phyloP scores from a whole-genome alignment of 2,113 vertebrate genomes.

The Acrocephalus kingi region DNA sequence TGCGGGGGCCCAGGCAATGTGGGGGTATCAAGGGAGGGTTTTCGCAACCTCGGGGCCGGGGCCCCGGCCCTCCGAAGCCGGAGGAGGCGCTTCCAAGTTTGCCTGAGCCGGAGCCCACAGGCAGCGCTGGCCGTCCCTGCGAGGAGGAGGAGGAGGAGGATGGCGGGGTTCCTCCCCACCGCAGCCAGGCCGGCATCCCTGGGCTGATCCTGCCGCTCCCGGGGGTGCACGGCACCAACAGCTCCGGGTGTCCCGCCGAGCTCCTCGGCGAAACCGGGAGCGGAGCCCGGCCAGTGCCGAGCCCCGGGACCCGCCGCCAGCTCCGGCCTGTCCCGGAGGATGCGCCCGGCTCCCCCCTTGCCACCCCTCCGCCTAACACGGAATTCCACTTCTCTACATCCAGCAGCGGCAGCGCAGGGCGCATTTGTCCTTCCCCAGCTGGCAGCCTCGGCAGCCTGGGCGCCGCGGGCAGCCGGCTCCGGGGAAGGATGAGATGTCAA shows the following conservation, averaged over 20 bases:
- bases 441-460: no score
- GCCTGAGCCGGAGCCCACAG: background rate
- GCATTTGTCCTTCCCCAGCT: fast-evolving
- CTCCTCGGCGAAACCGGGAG: background rate
- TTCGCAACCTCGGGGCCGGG: background rate
- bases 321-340: background rate
- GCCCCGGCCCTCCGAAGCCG: background rate
- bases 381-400: background rate
- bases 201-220: background rate
- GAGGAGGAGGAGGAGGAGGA: background rate
- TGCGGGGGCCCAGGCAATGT: background rate
- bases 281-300: background rate
- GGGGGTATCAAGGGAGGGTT: background rate
- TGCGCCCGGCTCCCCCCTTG: background rate
- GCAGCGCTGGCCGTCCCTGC: background rate
- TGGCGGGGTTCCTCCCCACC: no score
- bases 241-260: background rate
- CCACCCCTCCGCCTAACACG: fast-evolving
- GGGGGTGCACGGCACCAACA: fast-evolving
- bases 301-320: background rate
- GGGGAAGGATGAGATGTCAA: background rate
- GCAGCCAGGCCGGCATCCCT: background rate
- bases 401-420: background rate
- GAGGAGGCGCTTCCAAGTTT: background rate
- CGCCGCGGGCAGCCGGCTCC: no score